Evolutionary conservation across 1,140 invertebrate genomes (phyloP).

Genomic region (Ooceraea biroi): DNA sequence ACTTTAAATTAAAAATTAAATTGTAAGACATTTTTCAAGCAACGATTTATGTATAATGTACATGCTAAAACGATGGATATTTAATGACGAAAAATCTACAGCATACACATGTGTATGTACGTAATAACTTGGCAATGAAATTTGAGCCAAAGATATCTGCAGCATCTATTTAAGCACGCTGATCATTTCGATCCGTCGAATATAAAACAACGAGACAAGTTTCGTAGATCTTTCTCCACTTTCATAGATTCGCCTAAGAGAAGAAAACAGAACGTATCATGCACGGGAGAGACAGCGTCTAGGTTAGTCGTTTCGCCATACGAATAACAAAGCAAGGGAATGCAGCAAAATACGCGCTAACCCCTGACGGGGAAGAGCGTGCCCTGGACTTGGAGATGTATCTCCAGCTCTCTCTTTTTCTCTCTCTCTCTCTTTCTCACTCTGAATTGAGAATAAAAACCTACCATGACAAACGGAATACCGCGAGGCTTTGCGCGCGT

Average conservation of each 20-base stretch:
- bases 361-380: conserved; percentile 28
- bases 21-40: background rate
- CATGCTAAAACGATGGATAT: background rate
- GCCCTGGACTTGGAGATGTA: background rate
- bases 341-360: conserved; percentile 1
- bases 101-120: background rate
- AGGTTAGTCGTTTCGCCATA: conserved; percentile 57
- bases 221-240: background rate
- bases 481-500: background rate
- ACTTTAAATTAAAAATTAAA: background rate
- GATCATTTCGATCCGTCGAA: background rate
- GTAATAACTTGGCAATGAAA: too few relatives aligned
- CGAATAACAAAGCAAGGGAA: background rate
- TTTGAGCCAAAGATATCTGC: too few relatives aligned
- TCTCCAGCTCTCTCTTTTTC: too few relatives aligned
- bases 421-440: background rate
- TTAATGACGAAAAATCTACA: background rate
- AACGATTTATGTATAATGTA: background rate
- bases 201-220: background rate
- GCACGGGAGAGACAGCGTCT: background rate
- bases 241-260: conserved; percentile 19
- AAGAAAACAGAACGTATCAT: conserved; percentile 31
- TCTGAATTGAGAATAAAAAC: conserved; percentile 24
- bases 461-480: conserved; percentile 60
- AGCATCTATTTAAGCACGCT: too few relatives aligned